Evolutionary conservation across 2,797 vertebrate genomes (phyloP), one percentile per base, ranked within the genome.

Genomic region (Myoxocephalus aenaeus): DNA sequence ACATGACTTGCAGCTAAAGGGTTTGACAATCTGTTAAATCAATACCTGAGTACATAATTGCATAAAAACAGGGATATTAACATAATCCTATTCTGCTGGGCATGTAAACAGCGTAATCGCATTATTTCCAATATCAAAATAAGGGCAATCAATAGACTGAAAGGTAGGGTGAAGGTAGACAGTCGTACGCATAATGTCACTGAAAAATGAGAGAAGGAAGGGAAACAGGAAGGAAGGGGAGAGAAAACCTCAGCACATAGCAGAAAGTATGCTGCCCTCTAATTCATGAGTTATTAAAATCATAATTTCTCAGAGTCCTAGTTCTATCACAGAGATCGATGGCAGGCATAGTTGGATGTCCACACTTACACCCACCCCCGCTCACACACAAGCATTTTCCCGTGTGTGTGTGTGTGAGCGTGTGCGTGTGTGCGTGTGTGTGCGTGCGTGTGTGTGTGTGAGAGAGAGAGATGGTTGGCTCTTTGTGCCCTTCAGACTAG

Each of bases 211-310:
- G 72, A 71, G 46, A 76, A 65, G 53, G 65, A 65, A 67, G 38
- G 34, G 65, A 79, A 83, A 77, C 40, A 69, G 71, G 70, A 84
- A 38, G 73, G 74, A 73, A 58, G 32, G 29, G 40, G 38, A 65
- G 50, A 69, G 75, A 75, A 82, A 84, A 82, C 57, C 82, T 67
- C 79, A 63, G 68, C 61, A 81, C 73, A 54, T 29, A 65, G 73
- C 61, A 81, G 62, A 85, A 77, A 73, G 71, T 61, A 82, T 70
- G 73, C 72, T 78, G 65, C 79, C 67, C 72, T 83, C 88, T 92
- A 92, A 93, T 88, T 92, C 86, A 90, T 89, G 90, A 90, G 84
- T 88, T 91, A 91, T 93, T 92, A 91, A 92, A 93, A 92, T 90
- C 61, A 83, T 90, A 76, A 92, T 89, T 93, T 92, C 85, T 87